Conservation (phyloP, 2,888 invertebrate genomes). For the Hartigia nigra region DNA sequence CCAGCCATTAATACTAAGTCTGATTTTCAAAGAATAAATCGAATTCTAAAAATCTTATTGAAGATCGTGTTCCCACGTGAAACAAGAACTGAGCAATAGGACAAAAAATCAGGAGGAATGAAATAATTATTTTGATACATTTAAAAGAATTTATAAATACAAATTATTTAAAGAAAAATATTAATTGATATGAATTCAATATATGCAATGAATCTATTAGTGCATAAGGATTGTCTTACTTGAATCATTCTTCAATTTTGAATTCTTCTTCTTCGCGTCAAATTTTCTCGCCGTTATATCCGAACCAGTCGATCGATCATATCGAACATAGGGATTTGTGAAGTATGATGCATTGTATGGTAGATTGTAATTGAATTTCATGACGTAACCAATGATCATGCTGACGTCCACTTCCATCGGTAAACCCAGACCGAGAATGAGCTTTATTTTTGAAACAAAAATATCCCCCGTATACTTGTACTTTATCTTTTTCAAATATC, state of each 20-base stretch:
- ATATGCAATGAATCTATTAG: background rate
- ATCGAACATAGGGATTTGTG: conserved; percentile 61
- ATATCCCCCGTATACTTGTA: background rate
- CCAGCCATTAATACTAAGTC: conserved; percentile 24
- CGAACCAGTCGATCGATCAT: conserved; percentile 66
- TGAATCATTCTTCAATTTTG: background rate
- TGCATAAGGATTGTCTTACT: background rate
- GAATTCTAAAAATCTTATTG: background rate
- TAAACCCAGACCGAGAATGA: conserved; percentile 67
- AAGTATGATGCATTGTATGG: conserved; percentile 60
- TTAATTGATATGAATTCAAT: too few relatives aligned
- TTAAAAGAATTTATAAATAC: background rate
- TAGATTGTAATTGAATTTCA: conserved; percentile 65
- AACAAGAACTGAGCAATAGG: background rate
- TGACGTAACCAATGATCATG: conserved; percentile 66
- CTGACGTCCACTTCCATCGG: conserved; percentile 67
- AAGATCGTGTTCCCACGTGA: background rate
- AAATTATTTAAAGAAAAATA: too few relatives aligned
- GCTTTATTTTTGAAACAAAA: conserved; percentile 47
- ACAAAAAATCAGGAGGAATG: background rate
- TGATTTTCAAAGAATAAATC: conserved; percentile 17
- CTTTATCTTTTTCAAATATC: background rate
- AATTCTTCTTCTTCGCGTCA: background rate
- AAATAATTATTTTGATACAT: background rate
- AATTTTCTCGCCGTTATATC: background rate